Percentiles rank a stretch among this genome's conserved stretches.
Conservation (phyloP, 2,797 vertebrate species). For the Pogoniulus pusillus region DNA sequence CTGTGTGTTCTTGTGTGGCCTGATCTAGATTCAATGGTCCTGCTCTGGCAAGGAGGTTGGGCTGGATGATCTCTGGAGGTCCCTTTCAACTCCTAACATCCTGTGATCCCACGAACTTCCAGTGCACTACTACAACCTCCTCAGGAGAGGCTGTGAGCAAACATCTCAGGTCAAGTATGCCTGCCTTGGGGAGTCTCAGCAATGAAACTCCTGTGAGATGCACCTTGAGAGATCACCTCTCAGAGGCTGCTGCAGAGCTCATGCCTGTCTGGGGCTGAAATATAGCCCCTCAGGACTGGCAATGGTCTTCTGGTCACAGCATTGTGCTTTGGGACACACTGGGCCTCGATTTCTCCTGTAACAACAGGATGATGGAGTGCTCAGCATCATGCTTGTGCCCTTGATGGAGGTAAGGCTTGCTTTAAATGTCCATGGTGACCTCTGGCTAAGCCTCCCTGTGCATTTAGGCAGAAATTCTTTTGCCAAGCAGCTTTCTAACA, state of each 20-base stretch:
- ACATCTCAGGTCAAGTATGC: neutral
- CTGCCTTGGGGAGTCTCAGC: neutral
- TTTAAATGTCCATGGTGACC: neutral
- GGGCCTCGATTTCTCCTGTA: neutral
- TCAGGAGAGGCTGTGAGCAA: neutral
- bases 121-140: no score
- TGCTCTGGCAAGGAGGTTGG: no score
- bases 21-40: no score
- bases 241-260: fast-evolving
- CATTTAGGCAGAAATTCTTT: neutral
- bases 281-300: fast-evolving
- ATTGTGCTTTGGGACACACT: fast-evolving
- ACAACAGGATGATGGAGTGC: neutral
- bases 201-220: neutral
- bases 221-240: fast-evolving
- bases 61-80: no score
- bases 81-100: no score
- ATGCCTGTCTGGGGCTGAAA: neutral
- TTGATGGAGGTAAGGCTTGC: fast-evolving
- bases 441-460: neutral
- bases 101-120: no score
- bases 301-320: neutral
- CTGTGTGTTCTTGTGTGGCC: no score
- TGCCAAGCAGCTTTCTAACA: neutral
- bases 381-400: fast-evolving